Conservation (phyloP, 2,113 vertebrate species). For the Phaethon lepturus region DNA sequence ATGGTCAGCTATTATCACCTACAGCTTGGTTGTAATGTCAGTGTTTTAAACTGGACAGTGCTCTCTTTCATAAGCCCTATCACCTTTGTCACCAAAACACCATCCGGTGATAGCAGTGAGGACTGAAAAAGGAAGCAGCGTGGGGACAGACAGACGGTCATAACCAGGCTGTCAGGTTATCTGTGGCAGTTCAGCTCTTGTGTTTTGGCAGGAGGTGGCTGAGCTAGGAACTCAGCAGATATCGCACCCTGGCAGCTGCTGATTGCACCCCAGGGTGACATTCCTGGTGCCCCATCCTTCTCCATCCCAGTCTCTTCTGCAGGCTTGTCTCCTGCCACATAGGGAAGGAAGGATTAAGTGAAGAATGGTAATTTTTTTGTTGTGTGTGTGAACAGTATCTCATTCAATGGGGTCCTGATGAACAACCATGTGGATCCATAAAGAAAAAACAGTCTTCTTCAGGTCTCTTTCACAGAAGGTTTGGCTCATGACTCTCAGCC, state of each 20-base stretch:
- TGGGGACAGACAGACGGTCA: background rate
- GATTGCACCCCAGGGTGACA: accelerated
- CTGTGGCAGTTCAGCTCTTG: background rate
- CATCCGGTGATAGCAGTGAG: background rate
- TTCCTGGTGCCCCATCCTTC: background rate
- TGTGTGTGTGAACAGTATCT: background rate
- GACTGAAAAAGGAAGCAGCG: background rate
- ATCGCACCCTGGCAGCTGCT: background rate
- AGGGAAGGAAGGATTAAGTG: background rate
- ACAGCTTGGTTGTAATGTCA: background rate
- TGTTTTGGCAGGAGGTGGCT: background rate
- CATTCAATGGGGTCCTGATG: background rate
- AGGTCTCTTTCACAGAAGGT: background rate
- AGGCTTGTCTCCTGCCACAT: background rate
- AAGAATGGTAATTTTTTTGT: background rate
- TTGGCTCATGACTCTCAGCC: background rate
- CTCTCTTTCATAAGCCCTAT: background rate
- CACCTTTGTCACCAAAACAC: background rate
- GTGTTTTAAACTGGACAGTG: background rate
- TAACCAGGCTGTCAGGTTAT: background rate
- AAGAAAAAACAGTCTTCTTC: background rate
- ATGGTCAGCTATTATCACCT: background rate
- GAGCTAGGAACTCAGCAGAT: background rate
- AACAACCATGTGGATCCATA: background rate
- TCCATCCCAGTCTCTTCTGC: background rate